Base-by-base conservation (phyloP, 1,140 invertebrate species). In the Hermetia illucens region DNA sequence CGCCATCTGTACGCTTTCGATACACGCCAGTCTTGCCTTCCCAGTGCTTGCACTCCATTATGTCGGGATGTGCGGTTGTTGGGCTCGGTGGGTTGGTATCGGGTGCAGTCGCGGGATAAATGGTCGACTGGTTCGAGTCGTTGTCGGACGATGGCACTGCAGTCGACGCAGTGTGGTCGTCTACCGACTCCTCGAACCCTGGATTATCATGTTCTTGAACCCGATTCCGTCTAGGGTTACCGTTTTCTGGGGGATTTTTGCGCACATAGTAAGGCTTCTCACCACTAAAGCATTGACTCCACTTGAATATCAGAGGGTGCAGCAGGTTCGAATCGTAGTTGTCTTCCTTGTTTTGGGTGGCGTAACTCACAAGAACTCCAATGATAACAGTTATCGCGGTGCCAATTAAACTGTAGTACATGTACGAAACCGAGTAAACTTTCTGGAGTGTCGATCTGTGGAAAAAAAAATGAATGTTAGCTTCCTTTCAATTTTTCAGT, bases 381-480 rank as follows among this genome's bases (percentile, higher is more conserved):
- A 80, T 57, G 3, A 73, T 36, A 0, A 82, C 62, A 0, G 77
- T 79, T 16, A 77, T 66, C 10, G 72, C 44, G 34, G 76, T 79
- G 2, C 78, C 79, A 25, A 81, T 66, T 3, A 79, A 51, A 17
- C 76, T 74, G 50, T 82, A 81, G 51, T 81, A 82, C 79, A 82
- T 82, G 49, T 79, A 82, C 4, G 75, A 77, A 24, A 80, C 70
- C 5, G 71, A 69, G 46, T 79, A 80, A 6, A 80, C 51, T 12
- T 63, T 59, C 15, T 71, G 62, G 6, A 79, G 33, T n/a, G n/a
- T n/a, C n/a, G n/a, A 13, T 67, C 53, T 43, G 71, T 66, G n/a
- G 50, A 13, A 64, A 65, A 32, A 47, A 48, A 52, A 47, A n/a
- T n/a, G n/a, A n/a, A n/a, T n/a, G n/a, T n/a, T n/a, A n/a, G n/a